Conservation (phyloP, 2,797 vertebrate genomes). For the Takifugu rubripes region DNA sequence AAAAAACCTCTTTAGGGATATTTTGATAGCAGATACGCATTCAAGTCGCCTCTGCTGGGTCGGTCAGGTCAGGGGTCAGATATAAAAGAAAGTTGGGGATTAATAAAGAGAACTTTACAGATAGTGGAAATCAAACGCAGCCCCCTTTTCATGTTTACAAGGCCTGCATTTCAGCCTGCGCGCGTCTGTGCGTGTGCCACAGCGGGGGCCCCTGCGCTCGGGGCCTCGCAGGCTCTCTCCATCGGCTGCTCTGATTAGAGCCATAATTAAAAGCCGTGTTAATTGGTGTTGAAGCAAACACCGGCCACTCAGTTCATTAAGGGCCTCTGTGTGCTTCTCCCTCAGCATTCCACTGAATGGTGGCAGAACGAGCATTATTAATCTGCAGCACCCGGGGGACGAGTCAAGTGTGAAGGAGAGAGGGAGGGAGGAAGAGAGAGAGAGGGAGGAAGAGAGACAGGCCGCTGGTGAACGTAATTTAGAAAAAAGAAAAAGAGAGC, state of each 20-base stretch:
- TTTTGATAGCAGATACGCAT: slow-evolving; percentile 62
- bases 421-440: slow-evolving; percentile 38
- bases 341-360: slow-evolving; percentile 58
- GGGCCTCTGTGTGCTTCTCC: slow-evolving; percentile 65
- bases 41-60: slow-evolving; percentile 32
- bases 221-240: slow-evolving; percentile 27
- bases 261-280: slow-evolving; percentile 86
- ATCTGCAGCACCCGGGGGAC: slow-evolving; percentile 75
- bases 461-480: neutral
- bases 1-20: slow-evolving; percentile 63
- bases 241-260: slow-evolving; percentile 73
- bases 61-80: slow-evolving; percentile 36
- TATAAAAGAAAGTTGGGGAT: slow-evolving; percentile 28
- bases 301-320: slow-evolving; percentile 84
- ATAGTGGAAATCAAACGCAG: neutral
- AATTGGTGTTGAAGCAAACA: slow-evolving; percentile 86
- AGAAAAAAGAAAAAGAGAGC: slow-evolving; percentile 30
- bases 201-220: slow-evolving; percentile 22
- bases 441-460: slow-evolving; percentile 49
- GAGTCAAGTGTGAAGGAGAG: slow-evolving; percentile 74
- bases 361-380: slow-evolving; percentile 79
- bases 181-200: slow-evolving; percentile 8
- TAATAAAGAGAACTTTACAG: slow-evolving; percentile 34
- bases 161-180: too few relatives aligned
- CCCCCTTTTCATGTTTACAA: too few relatives aligned